Evolutionary conservation across 2,113 vertebrate species (phyloP), one percentile per base, ranked within the genome.

Genomic region (Eulemur rufifrons): DNA sequence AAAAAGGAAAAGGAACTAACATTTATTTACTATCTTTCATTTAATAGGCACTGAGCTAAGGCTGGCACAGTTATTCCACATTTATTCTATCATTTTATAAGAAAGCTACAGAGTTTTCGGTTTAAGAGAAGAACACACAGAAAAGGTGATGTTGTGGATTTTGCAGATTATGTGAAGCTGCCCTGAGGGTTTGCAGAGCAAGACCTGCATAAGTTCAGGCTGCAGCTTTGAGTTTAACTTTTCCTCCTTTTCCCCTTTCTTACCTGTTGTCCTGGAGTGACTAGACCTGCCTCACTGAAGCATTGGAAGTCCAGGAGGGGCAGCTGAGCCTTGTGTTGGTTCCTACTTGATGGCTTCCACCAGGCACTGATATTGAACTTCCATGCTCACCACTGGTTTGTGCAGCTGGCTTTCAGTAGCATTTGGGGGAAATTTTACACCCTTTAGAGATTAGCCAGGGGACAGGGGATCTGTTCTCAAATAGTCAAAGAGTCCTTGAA

Each of bases 401-500:
- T 10, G 42, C 18, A 74, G 69, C 12, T 45, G 37, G 56, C 54
- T 74, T 34, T 45, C 20, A 74, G 32, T 45, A 88, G 11, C 52
- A 45, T 59, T 88, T 59, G 39, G 39, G 39, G 52, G 54, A 74
- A 66, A 80, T 73, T 93, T 80, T 94, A 50, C 8, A 54, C 17
- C 5, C 27, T 59, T 71, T 18, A 63, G 64, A 81, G 42, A 82
- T 86, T 5, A 77, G 27, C 5, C 39, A 76, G 23, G 27, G 11
- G 8, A 50, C n/a, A 59, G 39, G 29, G 27, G 10, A 21, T 14
- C 52, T 69, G 10, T 83, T 87, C 50, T 64, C 76, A 47, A 17
- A 74, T 32, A 71, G 32, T 68, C n/a, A 47, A 39, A 89, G 54
- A 97, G 15, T 69, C 4, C 21, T 71, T 77, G 37, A 63, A 95